Conservation (phyloP, 23 tunicate genomes). For the Diplosoma virens region DNA sequence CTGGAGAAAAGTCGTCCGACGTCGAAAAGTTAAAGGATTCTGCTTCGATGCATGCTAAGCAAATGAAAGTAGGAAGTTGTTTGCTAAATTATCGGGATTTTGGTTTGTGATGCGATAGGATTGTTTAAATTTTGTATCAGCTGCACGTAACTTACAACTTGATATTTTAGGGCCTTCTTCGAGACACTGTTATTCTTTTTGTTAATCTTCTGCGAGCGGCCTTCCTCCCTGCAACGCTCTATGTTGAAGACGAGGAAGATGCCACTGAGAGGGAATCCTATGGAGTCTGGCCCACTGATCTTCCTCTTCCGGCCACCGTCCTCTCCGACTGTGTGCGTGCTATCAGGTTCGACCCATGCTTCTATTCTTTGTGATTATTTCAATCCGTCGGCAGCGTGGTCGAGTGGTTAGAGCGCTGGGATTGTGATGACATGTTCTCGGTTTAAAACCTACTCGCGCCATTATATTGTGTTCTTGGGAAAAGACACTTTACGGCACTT, state of each 20-base stretch:
- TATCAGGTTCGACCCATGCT: too few species aligned
- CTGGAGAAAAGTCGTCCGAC: slow-evolving; percentile 79
- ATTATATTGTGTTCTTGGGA: too few species aligned
- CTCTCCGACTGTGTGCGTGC: slow-evolving; percentile 69
- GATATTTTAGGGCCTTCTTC: slow-evolving; percentile 38
- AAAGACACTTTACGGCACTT: too few species aligned
- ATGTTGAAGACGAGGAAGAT: slow-evolving; percentile 59
- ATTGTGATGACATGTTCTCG: too few species aligned
- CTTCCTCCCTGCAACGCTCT: slow-evolving; percentile 81
- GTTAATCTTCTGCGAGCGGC: slow-evolving; percentile 92
- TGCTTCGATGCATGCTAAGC: slow-evolving; percentile 78
- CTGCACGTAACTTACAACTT: too few species aligned
- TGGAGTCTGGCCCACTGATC: slow-evolving; percentile 72
- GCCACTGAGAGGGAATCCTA: slow-evolving; percentile 61
- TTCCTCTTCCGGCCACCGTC: slow-evolving; percentile 52
- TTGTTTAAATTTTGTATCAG: too few species aligned
- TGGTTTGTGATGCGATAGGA: too few species aligned
- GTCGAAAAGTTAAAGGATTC: slow-evolving; percentile 69
- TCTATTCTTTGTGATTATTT: too few species aligned
- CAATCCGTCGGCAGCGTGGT: too few species aligned
- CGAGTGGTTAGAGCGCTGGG: too few species aligned
- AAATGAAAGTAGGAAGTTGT: slow-evolving; percentile 70
- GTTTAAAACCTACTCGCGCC: too few species aligned
- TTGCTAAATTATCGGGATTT: not conserved
- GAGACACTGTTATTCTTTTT: slow-evolving; percentile 84